Evolutionary conservation across 2,113 vertebrate genomes (phyloP).

Genomic region (Silurus glanis): DNA sequence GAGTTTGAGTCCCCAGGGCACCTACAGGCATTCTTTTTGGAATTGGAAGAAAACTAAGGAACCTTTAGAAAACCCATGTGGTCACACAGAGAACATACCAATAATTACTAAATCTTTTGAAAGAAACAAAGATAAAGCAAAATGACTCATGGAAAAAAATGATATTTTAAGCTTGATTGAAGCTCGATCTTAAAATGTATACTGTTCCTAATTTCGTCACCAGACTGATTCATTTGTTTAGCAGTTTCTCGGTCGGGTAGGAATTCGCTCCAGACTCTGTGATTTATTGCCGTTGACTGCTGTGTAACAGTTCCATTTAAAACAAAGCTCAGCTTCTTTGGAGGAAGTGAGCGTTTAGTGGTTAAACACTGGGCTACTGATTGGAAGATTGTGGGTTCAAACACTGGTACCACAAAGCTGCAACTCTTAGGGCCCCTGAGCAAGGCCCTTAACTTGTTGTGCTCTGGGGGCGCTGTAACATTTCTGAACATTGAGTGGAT

Average conservation of each 20-base stretch:
- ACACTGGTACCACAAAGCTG: too few species aligned
- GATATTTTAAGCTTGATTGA: not conserved
- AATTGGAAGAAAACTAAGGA: not conserved
- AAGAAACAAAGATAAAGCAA: not conserved
- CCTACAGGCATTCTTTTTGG: not conserved
- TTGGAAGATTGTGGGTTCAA: too few species aligned
- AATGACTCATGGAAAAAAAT: not conserved
- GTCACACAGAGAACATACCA: not conserved
- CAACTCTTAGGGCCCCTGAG: too few species aligned
- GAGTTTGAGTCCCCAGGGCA: too few species aligned
- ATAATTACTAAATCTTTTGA: not conserved
- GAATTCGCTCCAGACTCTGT: not conserved
- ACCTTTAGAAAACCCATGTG: not conserved
- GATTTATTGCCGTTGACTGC: constrained; percentile 27
- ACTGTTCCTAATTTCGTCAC: not conserved
- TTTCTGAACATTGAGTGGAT: too few species aligned
- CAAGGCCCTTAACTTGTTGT: too few species aligned
- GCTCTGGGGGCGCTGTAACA: too few species aligned
- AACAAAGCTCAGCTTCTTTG: constrained; percentile 17
- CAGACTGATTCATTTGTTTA: not conserved
- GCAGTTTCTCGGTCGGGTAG: constrained; percentile 3
- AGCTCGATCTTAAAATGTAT: not conserved
- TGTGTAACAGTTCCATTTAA: constrained; percentile 20
- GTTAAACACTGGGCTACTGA: too few species aligned
- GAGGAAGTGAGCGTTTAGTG: too few species aligned